Percentiles rank a stretch among this genome's conserved stretches.
These are phyloP conservation scores for Dermatophagoides farinae DNA, from an alignment of 1,140 invertebrate genomes.

Conservation along the genomic window DNA sequence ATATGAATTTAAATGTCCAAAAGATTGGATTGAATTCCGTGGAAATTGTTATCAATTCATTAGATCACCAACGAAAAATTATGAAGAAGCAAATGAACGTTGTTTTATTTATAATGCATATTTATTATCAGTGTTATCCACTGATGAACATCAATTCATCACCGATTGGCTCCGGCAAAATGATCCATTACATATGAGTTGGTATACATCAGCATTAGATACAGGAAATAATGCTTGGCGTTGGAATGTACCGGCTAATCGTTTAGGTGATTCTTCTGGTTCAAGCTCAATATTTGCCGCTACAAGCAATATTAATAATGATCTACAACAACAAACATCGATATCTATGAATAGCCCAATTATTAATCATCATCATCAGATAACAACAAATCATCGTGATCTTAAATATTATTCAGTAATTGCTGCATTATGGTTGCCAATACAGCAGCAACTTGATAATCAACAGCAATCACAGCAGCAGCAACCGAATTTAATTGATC, in stretches of 20 bases:
- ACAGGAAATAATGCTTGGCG: slow-evolving; percentile 51
- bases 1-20: slow-evolving; percentile 37
- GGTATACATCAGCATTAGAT: slow-evolving; percentile 58
- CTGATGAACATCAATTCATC: slow-evolving; percentile 69
- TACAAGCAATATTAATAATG: neutral
- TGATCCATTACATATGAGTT: slow-evolving; percentile 63
- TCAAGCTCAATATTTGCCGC: slow-evolving; percentile 30
- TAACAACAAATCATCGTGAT: neutral
- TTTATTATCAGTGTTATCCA: slow-evolving; percentile 48
- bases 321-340: no score
- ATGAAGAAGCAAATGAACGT: slow-evolving; percentile 53
- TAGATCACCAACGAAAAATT: slow-evolving; percentile 50
- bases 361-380: no score
- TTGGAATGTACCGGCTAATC: slow-evolving; percentile 55
- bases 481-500: neutral
- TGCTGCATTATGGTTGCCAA: neutral
- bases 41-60: slow-evolving; percentile 68
- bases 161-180: slow-evolving; percentile 48
- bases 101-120: slow-evolving; percentile 61
- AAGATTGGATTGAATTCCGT: slow-evolving; percentile 52
- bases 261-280: slow-evolving; percentile 63
- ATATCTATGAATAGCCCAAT: neutral
- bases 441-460: neutral
- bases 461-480: neutral
- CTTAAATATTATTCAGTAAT: neutral